Conservation (phyloP, 2,888 invertebrate species). For the Brachynemurus nebulosus region DNA sequence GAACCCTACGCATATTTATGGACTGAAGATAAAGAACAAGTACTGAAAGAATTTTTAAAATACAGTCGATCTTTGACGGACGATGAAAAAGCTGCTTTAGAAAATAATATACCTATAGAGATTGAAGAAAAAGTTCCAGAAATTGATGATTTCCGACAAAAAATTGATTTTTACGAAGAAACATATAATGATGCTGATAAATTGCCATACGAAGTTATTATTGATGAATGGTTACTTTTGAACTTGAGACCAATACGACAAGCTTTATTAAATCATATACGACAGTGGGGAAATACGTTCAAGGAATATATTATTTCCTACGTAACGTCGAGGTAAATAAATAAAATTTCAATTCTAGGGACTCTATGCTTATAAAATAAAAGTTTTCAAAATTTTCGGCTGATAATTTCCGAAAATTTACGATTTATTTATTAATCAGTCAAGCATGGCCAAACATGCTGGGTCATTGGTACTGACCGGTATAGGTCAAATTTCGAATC, state of each 20-base stretch:
- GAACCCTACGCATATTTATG: slow-evolving; percentile 65
- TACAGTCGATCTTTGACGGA: slow-evolving; percentile 60
- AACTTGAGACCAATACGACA: slow-evolving; percentile 69
- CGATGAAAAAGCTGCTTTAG: slow-evolving; percentile 51
- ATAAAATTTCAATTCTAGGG: too few species aligned
- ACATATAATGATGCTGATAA: slow-evolving; percentile 59
- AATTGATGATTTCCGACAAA: slow-evolving; percentile 55
- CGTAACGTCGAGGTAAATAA: slow-evolving; percentile 62
- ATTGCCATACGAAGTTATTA: slow-evolving; percentile 49
- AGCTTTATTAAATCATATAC: slow-evolving; percentile 65
- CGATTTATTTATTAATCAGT: too few species aligned
- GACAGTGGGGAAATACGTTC: slow-evolving; percentile 79
- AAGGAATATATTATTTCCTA: slow-evolving; percentile 73
- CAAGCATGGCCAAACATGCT: too few species aligned
- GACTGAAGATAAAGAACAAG: slow-evolving; percentile 63
- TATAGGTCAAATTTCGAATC: too few species aligned
- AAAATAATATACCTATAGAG: slow-evolving; percentile 22
- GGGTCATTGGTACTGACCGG: too few species aligned
- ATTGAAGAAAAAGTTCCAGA: slow-evolving; percentile 45
- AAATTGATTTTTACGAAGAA: slow-evolving; percentile 73
- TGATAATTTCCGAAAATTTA: too few species aligned
- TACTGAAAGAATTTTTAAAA: slow-evolving; percentile 58
- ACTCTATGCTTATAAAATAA: too few species aligned
- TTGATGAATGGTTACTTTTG: slow-evolving; percentile 67
- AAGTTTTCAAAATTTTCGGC: too few species aligned